A percentile compares a stretch with the other conserved stretches of the same genome.
phyloP scores from a whole-genome alignment of 2,113 vertebrate genomes.

The Aythya baeri region DNA sequence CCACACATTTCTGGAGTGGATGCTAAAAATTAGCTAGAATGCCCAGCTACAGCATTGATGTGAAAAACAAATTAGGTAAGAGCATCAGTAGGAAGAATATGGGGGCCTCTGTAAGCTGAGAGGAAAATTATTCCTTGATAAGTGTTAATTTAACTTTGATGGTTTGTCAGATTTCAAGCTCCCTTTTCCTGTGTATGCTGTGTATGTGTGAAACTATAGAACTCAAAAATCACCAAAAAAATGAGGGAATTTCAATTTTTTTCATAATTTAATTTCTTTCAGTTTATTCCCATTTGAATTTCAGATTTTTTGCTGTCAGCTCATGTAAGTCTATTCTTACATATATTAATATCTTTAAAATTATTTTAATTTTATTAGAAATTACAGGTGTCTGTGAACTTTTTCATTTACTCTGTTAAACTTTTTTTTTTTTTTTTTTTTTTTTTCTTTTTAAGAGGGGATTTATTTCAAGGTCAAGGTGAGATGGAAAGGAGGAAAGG shows the following conservation, averaged over 20 bases:
- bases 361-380: background rate
- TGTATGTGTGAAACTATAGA: background rate
- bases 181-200: background rate
- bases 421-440: no score
- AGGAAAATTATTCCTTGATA: background rate
- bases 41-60: background rate
- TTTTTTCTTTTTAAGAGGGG: background rate
- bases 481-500: background rate
- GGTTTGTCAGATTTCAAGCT: background rate
- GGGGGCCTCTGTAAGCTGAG: background rate
- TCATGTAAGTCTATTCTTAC: background rate
- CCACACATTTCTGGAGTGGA: background rate
- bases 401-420: background rate
- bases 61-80: background rate
- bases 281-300: background rate
- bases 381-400: background rate
- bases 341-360: background rate
- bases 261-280: background rate
- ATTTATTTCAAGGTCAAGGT: background rate
- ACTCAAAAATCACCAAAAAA: background rate
- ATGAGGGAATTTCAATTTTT: background rate
- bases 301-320: no score
- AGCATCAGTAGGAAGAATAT: background rate
- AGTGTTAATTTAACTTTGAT: background rate
- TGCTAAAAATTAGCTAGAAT: background rate